phyloP scores from a whole-genome alignment of 2,113 vertebrate genomes.

The Ochotona curzoniae region DNA sequence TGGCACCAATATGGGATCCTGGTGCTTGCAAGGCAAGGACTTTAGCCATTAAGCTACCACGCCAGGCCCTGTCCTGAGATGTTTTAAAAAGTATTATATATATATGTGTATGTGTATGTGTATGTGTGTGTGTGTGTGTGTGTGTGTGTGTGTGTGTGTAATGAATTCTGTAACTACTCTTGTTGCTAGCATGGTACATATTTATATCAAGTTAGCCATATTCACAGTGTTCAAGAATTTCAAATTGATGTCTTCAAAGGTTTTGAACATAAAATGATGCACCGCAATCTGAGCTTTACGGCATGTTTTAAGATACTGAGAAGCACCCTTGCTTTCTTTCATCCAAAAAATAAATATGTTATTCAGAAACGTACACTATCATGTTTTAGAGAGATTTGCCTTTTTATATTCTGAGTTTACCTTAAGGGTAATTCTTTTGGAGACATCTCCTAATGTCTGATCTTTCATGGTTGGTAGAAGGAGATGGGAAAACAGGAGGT shows the following conservation, averaged over 20 bases:
- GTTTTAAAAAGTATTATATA: too few relatives aligned
- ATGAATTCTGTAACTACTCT: not conserved
- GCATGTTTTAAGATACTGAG: not conserved
- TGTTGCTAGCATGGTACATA: not conserved
- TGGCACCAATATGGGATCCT: not conserved
- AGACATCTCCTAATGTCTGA: not conserved
- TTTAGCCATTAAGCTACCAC: too few relatives aligned
- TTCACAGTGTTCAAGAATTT: not conserved
- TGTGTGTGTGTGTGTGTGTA: too few relatives aligned
- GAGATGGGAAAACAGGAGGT: not conserved
- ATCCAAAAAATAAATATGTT: constrained; percentile 7
- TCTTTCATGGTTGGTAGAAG: not conserved
- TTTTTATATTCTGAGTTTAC: not conserved
- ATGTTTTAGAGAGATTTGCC: constrained; percentile 6
- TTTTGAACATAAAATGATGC: not conserved
- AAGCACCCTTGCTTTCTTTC: not conserved
- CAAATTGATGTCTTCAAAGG: not conserved
- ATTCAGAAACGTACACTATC: not conserved
- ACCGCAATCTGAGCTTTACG: not conserved
- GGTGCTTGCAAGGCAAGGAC: too few relatives aligned
- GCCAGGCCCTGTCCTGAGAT: too few relatives aligned
- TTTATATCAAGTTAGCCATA: not conserved
- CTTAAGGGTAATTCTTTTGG: not conserved
- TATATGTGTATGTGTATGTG: too few relatives aligned
- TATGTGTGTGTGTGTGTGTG: too few relatives aligned